Evolutionary conservation across 1,140 invertebrate species (phyloP), one percentile per base, ranked within the genome.

Genomic region (Drosophila bipectinata): DNA sequence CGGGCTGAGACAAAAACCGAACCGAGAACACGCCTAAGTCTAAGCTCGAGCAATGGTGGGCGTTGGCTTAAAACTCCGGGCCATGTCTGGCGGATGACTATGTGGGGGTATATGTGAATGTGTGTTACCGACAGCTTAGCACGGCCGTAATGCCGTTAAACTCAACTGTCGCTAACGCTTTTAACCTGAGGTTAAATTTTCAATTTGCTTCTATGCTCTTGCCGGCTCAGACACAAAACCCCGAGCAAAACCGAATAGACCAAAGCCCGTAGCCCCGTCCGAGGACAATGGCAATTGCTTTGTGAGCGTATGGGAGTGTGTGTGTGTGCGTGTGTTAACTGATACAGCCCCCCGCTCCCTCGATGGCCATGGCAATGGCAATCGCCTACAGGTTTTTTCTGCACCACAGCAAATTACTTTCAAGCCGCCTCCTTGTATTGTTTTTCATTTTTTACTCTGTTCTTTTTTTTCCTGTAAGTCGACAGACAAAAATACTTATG

Each of bases 111-210:
- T 59, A 18, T 44, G 39, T 37, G 51, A 51, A 37, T 66, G 75
- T 78, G 58, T 87, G 83, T 57, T 77, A 64, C 79, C 81, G 77
- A 88, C 84, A 88, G 83, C 84, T 88, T 88, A 88, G 81, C 79
- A 88, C 52, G 72, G 84, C 76, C 84, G 66, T 89, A 88, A 88
- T 89, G 76, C 83, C 77, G 84, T 88, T 88, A 89, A 89, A 89
- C 84, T 89, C 72, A 77, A 88, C 83, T 89, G 83, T 79, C 83
- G 83, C 83, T 89, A 89, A 89, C 76, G 83, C 77, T 74, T 89
- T 88, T 88, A 88, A 88, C 83, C 83, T 88, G 67, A 89, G 83
- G 83, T 88, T 88, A 89, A 88, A 88, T 83, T 88, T 88, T 88
- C 83, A 88, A 88, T 88, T 88, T 88, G 83, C 84, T 72, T 83